phyloP scores from a whole-genome alignment of 2,113 vertebrate species.

The Dipodomys merriami region DNA sequence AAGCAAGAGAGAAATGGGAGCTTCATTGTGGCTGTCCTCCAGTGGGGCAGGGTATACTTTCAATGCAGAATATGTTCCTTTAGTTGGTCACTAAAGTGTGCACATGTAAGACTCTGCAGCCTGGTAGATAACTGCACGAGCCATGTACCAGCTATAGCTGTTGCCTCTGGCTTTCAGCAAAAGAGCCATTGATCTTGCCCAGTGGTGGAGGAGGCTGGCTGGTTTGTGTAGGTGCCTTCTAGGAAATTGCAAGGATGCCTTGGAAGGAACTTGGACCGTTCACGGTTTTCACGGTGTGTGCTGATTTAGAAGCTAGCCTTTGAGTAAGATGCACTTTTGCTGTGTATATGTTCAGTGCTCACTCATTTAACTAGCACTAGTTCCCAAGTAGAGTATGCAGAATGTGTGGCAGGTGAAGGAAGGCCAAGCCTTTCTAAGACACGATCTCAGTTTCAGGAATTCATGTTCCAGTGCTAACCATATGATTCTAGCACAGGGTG shows the following conservation, averaged over 20 bases:
- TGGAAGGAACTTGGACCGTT: neutral
- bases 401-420: neutral
- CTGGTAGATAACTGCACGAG: neutral
- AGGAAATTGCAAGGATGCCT: neutral
- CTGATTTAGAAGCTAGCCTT: neutral
- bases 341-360: neutral
- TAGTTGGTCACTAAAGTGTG: neutral
- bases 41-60: neutral
- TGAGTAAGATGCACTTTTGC: neutral
- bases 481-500: neutral
- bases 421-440: neutral
- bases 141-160: neutral
- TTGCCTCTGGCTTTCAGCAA: neutral
- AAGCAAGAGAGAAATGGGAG: fast-evolving
- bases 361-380: neutral
- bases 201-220: neutral
- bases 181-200: neutral
- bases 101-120: neutral
- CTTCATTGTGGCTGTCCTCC: neutral
- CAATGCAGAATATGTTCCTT: fast-evolving
- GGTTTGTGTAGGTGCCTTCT: neutral
- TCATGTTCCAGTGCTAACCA: neutral
- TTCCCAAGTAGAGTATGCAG: neutral
- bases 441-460: neutral
- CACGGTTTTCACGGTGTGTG: neutral